Evolutionary conservation across 1,140 invertebrate genomes (phyloP), one percentile per base, ranked within the genome.

Genomic region (Hermetia illucens): DNA sequence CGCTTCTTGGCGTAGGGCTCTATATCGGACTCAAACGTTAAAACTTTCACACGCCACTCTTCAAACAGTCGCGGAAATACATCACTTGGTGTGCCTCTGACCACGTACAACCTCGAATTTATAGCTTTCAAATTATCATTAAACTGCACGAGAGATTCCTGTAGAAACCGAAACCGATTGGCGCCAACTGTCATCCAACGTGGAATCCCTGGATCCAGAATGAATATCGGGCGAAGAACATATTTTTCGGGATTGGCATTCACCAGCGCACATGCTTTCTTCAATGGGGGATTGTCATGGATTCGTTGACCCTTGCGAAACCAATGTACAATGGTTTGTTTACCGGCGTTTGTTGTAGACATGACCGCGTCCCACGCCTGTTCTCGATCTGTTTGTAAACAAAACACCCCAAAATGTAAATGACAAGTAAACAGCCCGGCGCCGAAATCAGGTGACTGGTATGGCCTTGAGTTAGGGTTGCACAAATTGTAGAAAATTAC

Each of bases 1-100:
- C 77, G 58, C 41, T 65, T 52, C 24, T 66, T 52, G 3, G 75
- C 66, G 56, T 77, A 81, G 3, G 78, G 77, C 46, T 82, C 79
- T 36, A 77, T 79, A 49, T 82, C 80, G 17, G 69, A 57, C 59
- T 84, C 79, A 49, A 70, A 74, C 2, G 78, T 76, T 34, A 82
- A 47, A 25, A 68, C 59, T 31, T 71, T 71, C 0, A 78, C 73
- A 39, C 74, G 65, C 80, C 80, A 84, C 48, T 71, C 64, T 43
- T 72, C 66, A 49, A 82, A 75, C 10, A 81, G 46, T 27, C 68
- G 52, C n/a, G 70, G 68, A 40, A 82, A 70, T 0, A 75, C 66
- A 38, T 74, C 66, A 17, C 65, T 58, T 12, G 76, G 72, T 45
- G 71, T 70, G 18, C 79, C 79, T 48, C 68, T 62, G 1, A 82